Conservation (phyloP, 2,888 invertebrate species). For the Euproctis similis region DNA sequence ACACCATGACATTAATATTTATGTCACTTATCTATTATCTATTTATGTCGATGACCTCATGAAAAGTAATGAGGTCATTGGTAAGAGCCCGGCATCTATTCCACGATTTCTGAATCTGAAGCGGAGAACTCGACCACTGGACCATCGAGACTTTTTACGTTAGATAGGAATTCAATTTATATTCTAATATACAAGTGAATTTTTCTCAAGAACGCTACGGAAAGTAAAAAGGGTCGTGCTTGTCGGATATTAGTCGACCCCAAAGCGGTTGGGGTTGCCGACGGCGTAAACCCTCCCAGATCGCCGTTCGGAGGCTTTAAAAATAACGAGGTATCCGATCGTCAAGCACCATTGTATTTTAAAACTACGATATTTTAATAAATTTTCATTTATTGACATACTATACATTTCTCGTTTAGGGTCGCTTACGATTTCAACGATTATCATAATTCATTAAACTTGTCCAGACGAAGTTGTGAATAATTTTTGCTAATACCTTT, state of each 20-base stretch:
- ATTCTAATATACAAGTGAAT: conserved; percentile 12
- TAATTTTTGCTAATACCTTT: no score
- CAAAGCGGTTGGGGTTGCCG: conserved; percentile 11
- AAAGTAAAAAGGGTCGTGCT: conserved; percentile 12
- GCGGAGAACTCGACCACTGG: no score
- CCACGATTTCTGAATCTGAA: no score
- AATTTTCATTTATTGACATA: conserved; percentile 14
- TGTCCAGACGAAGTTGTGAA: no score
- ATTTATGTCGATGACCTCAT: no score
- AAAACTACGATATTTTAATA: conserved; percentile 24
- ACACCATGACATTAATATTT: no score
- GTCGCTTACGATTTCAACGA: neutral
- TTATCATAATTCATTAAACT: no score
- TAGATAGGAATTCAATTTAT: no score
- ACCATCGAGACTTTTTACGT: no score
- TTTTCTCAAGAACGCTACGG: conserved; percentile 3
- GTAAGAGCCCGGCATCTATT: no score
- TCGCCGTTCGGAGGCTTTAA: conserved; percentile 14
- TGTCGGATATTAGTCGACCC: conserved; percentile 18
- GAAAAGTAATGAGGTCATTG: no score
- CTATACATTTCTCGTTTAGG: neutral
- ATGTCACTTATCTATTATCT: no score
- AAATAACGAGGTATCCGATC: conserved; percentile 24
- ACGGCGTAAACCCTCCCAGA: conserved; percentile 7
- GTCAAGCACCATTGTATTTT: conserved; percentile 16